These are phyloP conservation scores for Petromus typicus DNA, from an alignment of 2,113 vertebrate species.

Conservation along the genomic window DNA sequence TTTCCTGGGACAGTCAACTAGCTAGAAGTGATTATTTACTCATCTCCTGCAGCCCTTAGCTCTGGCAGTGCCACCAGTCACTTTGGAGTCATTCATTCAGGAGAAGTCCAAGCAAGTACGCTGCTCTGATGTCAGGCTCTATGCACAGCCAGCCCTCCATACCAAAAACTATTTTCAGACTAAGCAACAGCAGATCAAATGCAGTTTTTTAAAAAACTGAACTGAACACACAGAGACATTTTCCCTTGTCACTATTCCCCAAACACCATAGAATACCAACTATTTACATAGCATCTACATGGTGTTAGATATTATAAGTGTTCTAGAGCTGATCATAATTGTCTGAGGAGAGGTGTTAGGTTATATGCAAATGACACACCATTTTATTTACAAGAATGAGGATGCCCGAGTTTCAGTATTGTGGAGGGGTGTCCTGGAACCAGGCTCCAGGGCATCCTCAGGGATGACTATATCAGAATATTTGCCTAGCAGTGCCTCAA, in stretches of 20 bases:
- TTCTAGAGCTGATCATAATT: neutral
- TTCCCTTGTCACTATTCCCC: neutral
- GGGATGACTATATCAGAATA: neutral
- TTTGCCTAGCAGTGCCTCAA: neutral
- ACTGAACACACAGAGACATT: neutral
- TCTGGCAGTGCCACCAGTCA: neutral
- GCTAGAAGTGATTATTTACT: neutral
- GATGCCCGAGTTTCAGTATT: neutral
- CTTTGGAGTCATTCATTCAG: neutral
- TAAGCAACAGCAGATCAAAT: neutral
- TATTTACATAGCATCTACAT: neutral
- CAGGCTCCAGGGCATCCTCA: neutral
- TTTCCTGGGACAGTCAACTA: conserved; percentile 38
- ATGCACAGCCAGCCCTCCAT: too few relatives aligned
- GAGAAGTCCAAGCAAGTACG: neutral
- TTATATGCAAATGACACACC: neutral
- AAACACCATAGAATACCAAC: neutral
- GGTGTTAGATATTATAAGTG: too few relatives aligned
- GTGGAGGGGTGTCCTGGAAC: neutral
- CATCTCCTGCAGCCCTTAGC: neutral
- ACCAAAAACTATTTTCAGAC: neutral
- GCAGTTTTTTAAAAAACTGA: neutral
- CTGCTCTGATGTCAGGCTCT: neutral
- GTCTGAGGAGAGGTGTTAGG: too few relatives aligned
- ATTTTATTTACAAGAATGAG: neutral